Evolutionary conservation across 1,140 invertebrate genomes (phyloP), one percentile per base, ranked within the genome.

Genomic region (Diabrotica undecimpunctata): DNA sequence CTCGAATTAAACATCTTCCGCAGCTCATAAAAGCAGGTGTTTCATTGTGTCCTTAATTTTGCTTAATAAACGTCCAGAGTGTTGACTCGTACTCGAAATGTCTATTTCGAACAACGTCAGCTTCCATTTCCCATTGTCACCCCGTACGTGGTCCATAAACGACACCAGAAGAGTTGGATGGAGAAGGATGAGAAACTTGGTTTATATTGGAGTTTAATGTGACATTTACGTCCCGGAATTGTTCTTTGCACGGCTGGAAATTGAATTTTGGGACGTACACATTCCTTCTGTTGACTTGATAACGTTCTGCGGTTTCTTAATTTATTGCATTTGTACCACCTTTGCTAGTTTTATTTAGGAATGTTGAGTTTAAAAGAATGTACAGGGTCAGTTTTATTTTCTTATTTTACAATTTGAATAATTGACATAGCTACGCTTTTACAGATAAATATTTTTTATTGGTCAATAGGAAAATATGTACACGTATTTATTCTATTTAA

Each of bases 181-280:
- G 41, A 46, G 41, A 46, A 46, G 41, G 41, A 46, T 46, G 41
- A 46, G 41, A 46, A 46, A 46, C 41, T 46, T 46, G 41, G 41
- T 46, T 46, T 46, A 46, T 46, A 46, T 46, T 46, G 41, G 41
- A 46, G 41, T 46, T 46, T 46, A 46, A 46, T 46, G 41, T 46
- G 41, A 46, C 41, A n/a, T 46, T 46, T 46, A 46, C n/a, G 41
- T 46, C 41, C n/a, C n/a, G 41, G 41, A 46, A 46, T 46, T 46
- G 41, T 46, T 46, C 41, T 46, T 46, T 46, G 41, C 41, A n/a
- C 41, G 41, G 41, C 41, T 46, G 41, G 41, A 46, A 46, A 46
- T 46, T 46, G 41, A 46, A 46, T 46, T 46, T 46, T 8, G 41
- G 41, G 41, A 46, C 41, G 41, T 46, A 46, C 41, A 46, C 41